Conservation (phyloP, 1,140 invertebrate genomes). For the Leucophenga varia region DNA sequence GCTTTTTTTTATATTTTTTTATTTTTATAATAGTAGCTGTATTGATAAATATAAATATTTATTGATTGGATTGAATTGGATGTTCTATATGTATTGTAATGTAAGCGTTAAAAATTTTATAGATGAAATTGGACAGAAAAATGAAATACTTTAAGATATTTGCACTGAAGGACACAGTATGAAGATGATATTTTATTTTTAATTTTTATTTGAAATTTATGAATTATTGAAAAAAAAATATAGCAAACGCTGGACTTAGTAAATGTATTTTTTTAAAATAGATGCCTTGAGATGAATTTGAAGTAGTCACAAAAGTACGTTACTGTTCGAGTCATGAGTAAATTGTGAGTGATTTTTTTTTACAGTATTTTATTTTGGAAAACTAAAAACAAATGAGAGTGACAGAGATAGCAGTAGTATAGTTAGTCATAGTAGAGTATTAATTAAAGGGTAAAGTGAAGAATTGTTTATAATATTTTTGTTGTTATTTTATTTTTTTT, state of each 20-base stretch:
- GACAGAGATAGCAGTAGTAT: conserved; percentile 39
- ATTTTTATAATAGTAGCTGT: conserved; percentile 5
- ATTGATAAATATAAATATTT: conserved; percentile 7
- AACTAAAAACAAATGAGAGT: conserved; percentile 36
- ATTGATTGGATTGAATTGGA: conserved; percentile 15
- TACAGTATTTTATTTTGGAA: conserved; percentile 7
- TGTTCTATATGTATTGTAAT: conserved; percentile 39
- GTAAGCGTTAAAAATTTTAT: conserved; percentile 39
- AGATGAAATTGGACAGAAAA: conserved; percentile 12
- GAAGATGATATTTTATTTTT: no score
- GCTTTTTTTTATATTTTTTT: neutral
- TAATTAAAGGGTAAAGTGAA: conserved; percentile 25
- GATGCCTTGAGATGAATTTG: no score
- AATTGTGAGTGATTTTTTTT: conserved; percentile 9
- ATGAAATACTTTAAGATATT: neutral
- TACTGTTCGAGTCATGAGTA: no score
- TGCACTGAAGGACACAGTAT: conserved; percentile 2
- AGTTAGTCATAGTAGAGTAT: conserved; percentile 23
- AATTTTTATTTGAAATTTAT: no score
- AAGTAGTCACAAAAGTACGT: no score
- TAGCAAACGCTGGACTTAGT: no score
- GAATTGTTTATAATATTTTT: conserved; percentile 22
- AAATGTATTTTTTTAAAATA: no score
- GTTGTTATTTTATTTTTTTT: conserved; percentile 30
- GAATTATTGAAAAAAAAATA: no score